phyloP scores from a whole-genome alignment of 1,140 invertebrate genomes.

The Neuroterus valhalla region DNA sequence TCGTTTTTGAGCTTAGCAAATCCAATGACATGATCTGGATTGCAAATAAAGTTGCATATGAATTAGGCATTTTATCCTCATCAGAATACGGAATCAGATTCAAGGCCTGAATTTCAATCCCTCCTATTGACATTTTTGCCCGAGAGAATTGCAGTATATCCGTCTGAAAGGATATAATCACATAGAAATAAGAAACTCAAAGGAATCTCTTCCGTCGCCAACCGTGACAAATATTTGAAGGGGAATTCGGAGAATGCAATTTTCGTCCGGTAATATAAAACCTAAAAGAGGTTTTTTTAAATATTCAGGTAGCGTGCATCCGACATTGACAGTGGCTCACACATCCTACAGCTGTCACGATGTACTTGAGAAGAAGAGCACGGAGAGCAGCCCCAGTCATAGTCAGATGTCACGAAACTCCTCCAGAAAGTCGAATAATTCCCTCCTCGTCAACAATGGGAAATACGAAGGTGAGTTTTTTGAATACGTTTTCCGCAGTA shows the following conservation, averaged over 20 bases:
- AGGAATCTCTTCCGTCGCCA: not conserved
- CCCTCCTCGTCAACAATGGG: conserved; percentile 82
- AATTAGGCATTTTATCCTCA: no score
- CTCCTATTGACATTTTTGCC: not conserved
- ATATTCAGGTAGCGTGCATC: conserved; percentile 87
- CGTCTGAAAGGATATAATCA: not conserved
- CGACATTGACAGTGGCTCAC: conserved; percentile 89
- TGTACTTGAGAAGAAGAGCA: conserved; percentile 80
- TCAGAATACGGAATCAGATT: no score
- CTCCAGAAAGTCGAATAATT: conserved; percentile 93
- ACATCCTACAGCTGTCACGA: conserved; percentile 85
- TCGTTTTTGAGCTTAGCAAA: no score
- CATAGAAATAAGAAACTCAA: not conserved
- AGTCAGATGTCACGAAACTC: conserved; percentile 93
- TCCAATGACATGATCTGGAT: no score
- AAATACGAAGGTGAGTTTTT: conserved; percentile 80
- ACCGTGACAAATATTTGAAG: not conserved
- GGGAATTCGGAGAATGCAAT: not conserved
- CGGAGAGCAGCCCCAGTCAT: conserved; percentile 88
- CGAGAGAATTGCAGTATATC: not conserved
- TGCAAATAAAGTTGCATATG: no score
- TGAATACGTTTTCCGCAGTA: not conserved
- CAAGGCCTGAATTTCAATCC: no score
- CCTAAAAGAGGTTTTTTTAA: conserved; percentile 28
- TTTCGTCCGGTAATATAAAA: conserved; percentile 17